phyloP scores from a whole-genome alignment of 2,888 invertebrate species.

The Xestobium rufovillosum region DNA sequence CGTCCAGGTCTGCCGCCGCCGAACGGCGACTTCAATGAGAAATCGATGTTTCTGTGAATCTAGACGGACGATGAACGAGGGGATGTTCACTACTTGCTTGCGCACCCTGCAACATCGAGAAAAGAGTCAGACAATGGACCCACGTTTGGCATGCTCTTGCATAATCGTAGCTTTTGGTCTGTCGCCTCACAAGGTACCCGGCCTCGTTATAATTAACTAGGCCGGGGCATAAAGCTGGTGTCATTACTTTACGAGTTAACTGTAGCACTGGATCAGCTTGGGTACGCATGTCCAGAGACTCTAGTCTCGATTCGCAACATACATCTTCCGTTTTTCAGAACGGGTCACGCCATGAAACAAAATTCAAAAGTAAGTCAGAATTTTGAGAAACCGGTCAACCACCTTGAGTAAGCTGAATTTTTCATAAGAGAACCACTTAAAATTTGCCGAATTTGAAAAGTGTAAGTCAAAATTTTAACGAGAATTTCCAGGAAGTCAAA shows the following conservation, averaged over 20 bases:
- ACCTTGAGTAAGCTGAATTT: no score
- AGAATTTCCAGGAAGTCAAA: no score
- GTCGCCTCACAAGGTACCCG: constrained; percentile 42
- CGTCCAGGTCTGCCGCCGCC: constrained; percentile 98
- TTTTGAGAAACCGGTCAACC: no score
- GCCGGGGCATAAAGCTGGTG: constrained; percentile 41
- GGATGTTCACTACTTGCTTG: constrained; percentile 98
- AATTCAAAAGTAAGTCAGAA: no score
- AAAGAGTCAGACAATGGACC: no score
- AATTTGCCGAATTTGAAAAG: no score
- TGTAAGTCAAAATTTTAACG: no score
- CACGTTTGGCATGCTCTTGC: no score
- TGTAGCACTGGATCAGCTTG: constrained; percentile 29
- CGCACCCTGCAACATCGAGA: constrained; percentile 68
- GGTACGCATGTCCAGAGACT: neutral
- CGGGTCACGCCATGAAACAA: no score
- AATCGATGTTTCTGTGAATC: constrained; percentile 97
- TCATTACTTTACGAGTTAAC: constrained; percentile 39
- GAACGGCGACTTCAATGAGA: constrained; percentile 96
- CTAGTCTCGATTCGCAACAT: no score
- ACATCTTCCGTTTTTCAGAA: no score
- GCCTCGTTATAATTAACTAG: constrained; percentile 25
- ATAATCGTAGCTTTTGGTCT: constrained; percentile 18
- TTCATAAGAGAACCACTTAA: no score
- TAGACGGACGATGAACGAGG: constrained; percentile 92